Base-by-base conservation (phyloP, 2,888 invertebrate genomes). In the Steinernema hermaphroditum region DNA sequence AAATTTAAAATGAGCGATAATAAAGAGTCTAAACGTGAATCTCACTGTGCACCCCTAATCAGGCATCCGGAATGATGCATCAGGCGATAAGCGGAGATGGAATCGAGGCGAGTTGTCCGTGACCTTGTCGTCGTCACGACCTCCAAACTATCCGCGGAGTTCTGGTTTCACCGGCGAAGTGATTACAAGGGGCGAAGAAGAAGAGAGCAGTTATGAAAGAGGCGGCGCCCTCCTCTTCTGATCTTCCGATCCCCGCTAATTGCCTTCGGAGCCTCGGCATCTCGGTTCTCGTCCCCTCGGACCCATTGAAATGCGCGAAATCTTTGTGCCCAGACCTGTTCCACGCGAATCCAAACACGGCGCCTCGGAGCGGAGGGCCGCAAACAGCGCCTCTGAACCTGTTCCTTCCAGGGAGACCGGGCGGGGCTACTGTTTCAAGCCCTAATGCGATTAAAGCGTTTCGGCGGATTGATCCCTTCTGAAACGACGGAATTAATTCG, bases 51-150 rank as follows among this genome's bases (percentile, higher is more conserved):
- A 12, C 50, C 22, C 19, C 19, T 46, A 24, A 16, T 19, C 54
- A n/a, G 54, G 54, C 24, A 19, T 62, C 62, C 62, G 22, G 29
- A 29, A 16, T 29, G 62, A 62, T 62, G 29, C 16, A 32, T 16
- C 32, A 62, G 62, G 62, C 32, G 62, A 62, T 29, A 62, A 32
- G 34, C 29, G 62, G 62, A 62, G 62, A 62, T 62, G 29, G 32
- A 9, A 62, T 62, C 62, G 29, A 32, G 32, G 62, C 22, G 22
- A 46, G 46, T 16, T 24, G 50, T 50, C 50, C 50, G 62, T 62
- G 62, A 62, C 62, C 62, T 62, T 62, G 62, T 34, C 46, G 46
- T 8, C 43, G 43, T 16, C 19, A 24, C 62, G 62, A 62, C 62
- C 62, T 62, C 29, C 62, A 29, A 62, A 14, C 62, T 16, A 29